Percentiles rank a stretch among this genome's conserved stretches.
Evolutionary conservation across 2,113 vertebrate genomes (phyloP).

Genomic region (Pterophyllum scalare): DNA sequence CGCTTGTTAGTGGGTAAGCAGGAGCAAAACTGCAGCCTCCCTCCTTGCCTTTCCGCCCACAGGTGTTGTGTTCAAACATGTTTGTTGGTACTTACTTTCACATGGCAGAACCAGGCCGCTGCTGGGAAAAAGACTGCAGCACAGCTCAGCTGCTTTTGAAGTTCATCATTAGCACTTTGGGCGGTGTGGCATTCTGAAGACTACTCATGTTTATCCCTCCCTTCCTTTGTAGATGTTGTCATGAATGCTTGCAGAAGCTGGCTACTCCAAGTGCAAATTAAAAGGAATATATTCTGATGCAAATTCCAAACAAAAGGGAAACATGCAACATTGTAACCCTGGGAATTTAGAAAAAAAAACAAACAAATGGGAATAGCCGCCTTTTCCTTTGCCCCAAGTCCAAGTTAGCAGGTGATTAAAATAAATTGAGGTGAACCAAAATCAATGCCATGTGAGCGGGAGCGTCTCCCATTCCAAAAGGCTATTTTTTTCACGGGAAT

Average conservation of each 20-base stretch:
- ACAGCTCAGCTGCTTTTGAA: constrained; percentile 51
- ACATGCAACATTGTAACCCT: constrained; percentile 1
- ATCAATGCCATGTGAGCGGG: constrained; percentile 75
- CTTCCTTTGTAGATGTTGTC: constrained; percentile 42
- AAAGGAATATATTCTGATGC: neutral
- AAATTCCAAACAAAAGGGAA: constrained; percentile 20
- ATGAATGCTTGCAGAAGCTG: constrained; percentile 8
- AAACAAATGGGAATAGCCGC: constrained; percentile 32
- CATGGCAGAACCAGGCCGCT: constrained; percentile 29
- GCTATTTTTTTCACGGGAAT: constrained; percentile 72
- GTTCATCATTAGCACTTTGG: constrained; percentile 70
- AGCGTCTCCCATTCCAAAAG: constrained; percentile 69
- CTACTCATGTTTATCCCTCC: constrained; percentile 14
- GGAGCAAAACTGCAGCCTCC: neutral
- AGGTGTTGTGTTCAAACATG: constrained; percentile 71
- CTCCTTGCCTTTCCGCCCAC: constrained; percentile 52
- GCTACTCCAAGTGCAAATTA: constrained; percentile 25
- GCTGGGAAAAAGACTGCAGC: constrained; percentile 43
- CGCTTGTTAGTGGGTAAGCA: constrained; percentile 65
- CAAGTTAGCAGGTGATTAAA: constrained; percentile 78
- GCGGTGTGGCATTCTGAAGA: constrained; percentile 18
- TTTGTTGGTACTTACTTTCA: constrained; percentile 45
- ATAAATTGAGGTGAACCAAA: constrained; percentile 80
- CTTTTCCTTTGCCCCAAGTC: constrained; percentile 50
- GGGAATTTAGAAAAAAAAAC: constrained; percentile 17